phyloP scores from a whole-genome alignment of 2,113 vertebrate genomes.

The Aix galericulata region DNA sequence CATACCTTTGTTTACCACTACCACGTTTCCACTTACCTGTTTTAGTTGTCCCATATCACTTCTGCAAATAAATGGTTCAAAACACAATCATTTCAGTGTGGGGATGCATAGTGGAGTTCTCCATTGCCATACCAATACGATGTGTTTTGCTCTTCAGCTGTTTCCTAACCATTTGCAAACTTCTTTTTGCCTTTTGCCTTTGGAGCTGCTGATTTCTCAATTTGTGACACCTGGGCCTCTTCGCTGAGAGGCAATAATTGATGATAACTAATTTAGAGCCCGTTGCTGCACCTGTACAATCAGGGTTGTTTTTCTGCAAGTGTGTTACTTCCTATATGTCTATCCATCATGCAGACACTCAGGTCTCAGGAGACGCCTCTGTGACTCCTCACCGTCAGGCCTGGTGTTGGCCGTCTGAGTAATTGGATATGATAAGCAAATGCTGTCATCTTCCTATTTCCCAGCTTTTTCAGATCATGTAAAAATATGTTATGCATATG shows the following conservation, averaged over 20 bases:
- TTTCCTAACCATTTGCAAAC: background rate
- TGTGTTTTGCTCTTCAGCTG: background rate
- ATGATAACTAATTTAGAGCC: background rate
- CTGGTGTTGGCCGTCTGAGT: background rate
- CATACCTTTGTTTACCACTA: background rate
- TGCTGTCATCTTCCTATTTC: background rate
- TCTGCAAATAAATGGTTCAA: background rate
- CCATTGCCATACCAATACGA: accelerated
- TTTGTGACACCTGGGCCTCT: background rate
- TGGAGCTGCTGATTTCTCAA: background rate
- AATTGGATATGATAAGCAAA: background rate
- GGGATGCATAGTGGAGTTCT: background rate
- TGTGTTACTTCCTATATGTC: background rate
- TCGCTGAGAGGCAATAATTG: background rate
- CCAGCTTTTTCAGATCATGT: background rate
- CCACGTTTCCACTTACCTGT: background rate
- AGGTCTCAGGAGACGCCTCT: background rate
- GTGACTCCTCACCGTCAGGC: background rate
- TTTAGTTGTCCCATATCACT: background rate
- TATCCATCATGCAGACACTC: background rate
- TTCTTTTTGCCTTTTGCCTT: background rate
- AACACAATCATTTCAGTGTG: background rate
- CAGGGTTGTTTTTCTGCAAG: background rate
- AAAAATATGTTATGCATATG: background rate
- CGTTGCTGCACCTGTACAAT: background rate